Conservation (phyloP, 2,113 vertebrate genomes). For the Pygoscelis adeliae region DNA sequence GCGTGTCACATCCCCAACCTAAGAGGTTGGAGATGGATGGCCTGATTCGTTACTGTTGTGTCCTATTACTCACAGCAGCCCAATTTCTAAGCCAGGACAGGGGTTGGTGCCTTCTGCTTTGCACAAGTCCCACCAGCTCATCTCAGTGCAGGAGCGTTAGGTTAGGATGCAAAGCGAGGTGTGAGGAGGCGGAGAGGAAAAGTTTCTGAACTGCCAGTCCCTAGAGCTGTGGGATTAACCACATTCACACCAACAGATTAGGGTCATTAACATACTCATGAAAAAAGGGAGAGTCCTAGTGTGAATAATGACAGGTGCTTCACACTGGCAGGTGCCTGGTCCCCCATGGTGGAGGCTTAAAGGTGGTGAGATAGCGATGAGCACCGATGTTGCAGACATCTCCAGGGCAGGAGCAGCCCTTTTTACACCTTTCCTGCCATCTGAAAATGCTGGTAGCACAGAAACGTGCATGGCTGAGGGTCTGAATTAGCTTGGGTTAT, state of each 20-base stretch:
- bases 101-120: background rate
- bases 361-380: background rate
- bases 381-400: background rate
- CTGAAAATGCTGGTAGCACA: background rate
- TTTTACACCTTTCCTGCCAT: background rate
- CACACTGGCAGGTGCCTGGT: background rate
- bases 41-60: background rate
- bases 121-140: background rate
- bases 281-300: conserved; percentile 25
- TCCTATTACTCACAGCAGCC: background rate
- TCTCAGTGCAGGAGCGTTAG: background rate
- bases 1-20: background rate
- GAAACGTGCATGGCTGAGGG: rapidly evolving
- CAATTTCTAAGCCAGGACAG: background rate
- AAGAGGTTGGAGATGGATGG: background rate
- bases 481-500: background rate
- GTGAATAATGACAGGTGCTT: background rate
- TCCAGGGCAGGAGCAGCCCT: background rate
- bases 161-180: background rate
- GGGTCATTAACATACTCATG: background rate
- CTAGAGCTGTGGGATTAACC: conserved; percentile 14
- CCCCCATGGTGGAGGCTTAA: background rate
- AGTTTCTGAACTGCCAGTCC: background rate
- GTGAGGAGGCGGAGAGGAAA: background rate
- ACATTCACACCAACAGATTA: background rate